A percentile compares a stretch with the other conserved stretches of the same genome.
phyloP scores from a whole-genome alignment of 2,797 vertebrate species.

The Chaunax sp. region DNA sequence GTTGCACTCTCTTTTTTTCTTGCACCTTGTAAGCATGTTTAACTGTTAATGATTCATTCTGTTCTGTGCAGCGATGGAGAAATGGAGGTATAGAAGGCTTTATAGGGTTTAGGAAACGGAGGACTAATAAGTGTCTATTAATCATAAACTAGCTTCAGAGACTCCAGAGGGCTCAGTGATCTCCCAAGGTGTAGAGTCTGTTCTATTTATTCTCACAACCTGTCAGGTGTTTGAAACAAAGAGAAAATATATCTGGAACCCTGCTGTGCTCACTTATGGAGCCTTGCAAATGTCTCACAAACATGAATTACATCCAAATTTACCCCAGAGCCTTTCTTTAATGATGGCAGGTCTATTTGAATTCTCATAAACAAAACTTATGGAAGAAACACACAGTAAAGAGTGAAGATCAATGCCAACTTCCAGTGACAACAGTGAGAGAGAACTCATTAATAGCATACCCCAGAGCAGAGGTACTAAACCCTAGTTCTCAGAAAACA shows the following conservation, averaged over 20 bases:
- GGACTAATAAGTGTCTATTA: constrained; percentile 74
- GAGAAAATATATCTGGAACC: constrained; percentile 58
- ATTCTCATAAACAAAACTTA: constrained; percentile 54
- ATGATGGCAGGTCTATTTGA: constrained; percentile 40
- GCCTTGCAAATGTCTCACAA: constrained; percentile 54
- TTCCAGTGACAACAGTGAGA: neutral
- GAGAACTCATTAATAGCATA: too few relatives aligned
- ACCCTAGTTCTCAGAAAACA: too few relatives aligned
- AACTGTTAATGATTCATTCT: constrained; percentile 61
- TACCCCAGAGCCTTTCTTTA: constrained; percentile 58
- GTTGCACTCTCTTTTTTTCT: neutral
- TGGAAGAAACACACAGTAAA: constrained; percentile 14
- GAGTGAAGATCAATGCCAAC: neutral
- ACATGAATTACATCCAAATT: constrained; percentile 59
- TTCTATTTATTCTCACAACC: constrained; percentile 70
- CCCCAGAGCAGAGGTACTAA: too few relatives aligned
- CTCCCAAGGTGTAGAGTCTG: constrained; percentile 65
- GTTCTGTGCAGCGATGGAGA: constrained; percentile 18
- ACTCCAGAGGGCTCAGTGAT: constrained; percentile 65
- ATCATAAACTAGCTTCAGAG: constrained; percentile 73
- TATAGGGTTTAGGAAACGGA: constrained; percentile 41
- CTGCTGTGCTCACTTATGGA: constrained; percentile 64
- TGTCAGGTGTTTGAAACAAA: constrained; percentile 67
- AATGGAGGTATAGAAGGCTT: too few relatives aligned
- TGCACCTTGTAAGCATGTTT: constrained; percentile 28